A percentile compares a stretch with the other conserved stretches of the same genome.
These are phyloP conservation scores for Proterorhinus semilunaris DNA, from an alignment of 2,113 vertebrate species.

Conservation along the genomic window DNA sequence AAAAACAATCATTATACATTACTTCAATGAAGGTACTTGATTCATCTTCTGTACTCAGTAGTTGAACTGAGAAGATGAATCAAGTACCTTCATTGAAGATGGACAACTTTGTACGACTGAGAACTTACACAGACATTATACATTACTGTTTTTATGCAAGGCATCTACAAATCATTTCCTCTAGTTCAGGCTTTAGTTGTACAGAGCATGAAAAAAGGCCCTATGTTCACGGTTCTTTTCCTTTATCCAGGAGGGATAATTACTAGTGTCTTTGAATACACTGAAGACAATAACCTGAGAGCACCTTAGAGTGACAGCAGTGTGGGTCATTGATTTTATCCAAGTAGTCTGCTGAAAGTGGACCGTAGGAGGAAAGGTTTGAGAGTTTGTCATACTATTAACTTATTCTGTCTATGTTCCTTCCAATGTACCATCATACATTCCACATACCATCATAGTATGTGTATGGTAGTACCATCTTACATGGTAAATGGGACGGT, in stretches of 20 bases:
- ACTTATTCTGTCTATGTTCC: neutral
- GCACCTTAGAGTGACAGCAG: conserved; percentile 16
- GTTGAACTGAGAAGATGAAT: too few relatives aligned
- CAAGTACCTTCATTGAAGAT: too few relatives aligned
- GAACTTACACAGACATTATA: neutral
- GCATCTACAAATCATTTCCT: neutral
- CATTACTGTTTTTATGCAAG: too few relatives aligned
- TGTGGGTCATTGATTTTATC: neutral
- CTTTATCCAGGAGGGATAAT: conserved; percentile 49
- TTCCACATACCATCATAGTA: conserved; percentile 8
- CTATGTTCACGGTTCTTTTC: conserved; percentile 50
- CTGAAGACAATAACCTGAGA: conserved; percentile 15
- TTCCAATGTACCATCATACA: conserved; percentile 16
- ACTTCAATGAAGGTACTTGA: too few relatives aligned
- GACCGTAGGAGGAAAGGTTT: too few relatives aligned
- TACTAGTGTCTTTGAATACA: conserved; percentile 46
- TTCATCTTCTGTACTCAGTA: too few relatives aligned
- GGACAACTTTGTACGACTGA: too few relatives aligned
- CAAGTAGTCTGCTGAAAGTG: too few relatives aligned
- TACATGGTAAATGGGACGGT: neutral
- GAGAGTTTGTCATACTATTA: too few relatives aligned
- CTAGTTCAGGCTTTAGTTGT: conserved; percentile 34
- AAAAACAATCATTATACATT: neutral
- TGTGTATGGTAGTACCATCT: too few relatives aligned
- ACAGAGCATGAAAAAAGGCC: conserved; percentile 45